Conservation (phyloP, 2,888 invertebrate genomes). For the Alcis repandata region DNA sequence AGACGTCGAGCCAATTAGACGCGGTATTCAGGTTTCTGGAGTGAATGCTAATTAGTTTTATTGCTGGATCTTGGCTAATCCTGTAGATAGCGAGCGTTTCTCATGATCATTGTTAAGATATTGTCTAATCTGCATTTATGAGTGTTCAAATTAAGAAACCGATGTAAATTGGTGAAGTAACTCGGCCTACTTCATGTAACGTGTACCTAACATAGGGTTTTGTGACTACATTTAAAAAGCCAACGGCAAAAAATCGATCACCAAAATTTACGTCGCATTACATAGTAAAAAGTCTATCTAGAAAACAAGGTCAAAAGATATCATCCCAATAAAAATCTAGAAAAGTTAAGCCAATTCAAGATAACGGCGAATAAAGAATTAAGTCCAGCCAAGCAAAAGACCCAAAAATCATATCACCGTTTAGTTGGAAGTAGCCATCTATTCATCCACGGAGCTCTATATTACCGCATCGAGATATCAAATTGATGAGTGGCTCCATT, state of each 20-base stretch:
- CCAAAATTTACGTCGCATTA: too few relatives aligned
- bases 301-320: too few relatives aligned
- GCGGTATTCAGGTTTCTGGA: conserved; percentile 10
- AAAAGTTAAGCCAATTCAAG: too few relatives aligned
- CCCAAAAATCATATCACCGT: conserved; percentile 18
- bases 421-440: conserved; percentile 52
- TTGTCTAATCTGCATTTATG: conserved; percentile 6
- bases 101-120: conserved; percentile 17
- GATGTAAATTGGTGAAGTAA: neutral
- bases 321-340: too few relatives aligned
- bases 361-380: neutral
- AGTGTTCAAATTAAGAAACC: neutral
- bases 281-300: too few relatives aligned
- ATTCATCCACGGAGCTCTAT: conserved; percentile 77
- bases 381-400: neutral
- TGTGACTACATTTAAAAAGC: too few relatives aligned
- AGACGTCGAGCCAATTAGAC: conserved; percentile 10
- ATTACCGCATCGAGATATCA: conserved; percentile 84
- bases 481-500: conserved; percentile 86
- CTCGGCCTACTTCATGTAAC: too few relatives aligned
- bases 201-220: neutral
- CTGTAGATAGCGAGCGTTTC: conserved; percentile 7
- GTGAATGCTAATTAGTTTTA: conserved; percentile 23
- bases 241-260: too few relatives aligned
- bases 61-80: conserved; percentile 9